Evolutionary conservation across 2,797 vertebrate genomes (phyloP).

Genomic region (Echeneis naucrates): DNA sequence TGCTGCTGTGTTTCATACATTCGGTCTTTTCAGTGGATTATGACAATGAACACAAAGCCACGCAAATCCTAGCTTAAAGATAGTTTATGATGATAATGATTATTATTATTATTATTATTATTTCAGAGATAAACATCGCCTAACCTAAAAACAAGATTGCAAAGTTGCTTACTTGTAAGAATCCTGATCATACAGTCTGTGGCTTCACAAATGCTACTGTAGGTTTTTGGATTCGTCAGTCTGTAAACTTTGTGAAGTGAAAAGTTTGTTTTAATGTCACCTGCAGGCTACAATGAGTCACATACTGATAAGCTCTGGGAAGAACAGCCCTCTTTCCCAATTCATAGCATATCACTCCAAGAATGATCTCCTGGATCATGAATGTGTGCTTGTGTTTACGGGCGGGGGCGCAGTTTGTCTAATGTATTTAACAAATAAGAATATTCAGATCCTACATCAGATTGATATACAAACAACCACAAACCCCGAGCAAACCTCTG

Average conservation of each 20-base stretch:
- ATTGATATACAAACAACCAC: constrained; percentile 1
- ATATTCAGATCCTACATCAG: constrained; percentile 17
- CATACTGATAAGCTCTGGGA: constrained; percentile 10
- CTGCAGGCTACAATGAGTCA: constrained; percentile 16
- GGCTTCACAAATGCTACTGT: neutral
- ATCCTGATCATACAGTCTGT: neutral
- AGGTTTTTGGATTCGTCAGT: neutral
- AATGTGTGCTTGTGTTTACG: neutral
- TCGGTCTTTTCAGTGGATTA: constrained; percentile 1
- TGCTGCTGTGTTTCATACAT: neutral
- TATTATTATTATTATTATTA: neutral
- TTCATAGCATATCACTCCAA: constrained; percentile 7
- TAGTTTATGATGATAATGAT: neutral
- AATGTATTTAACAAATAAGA: neutral
- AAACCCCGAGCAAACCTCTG: constrained; percentile 4
- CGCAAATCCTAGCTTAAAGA: neutral
- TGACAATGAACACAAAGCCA: neutral
- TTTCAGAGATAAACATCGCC: neutral
- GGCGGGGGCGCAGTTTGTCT: neutral
- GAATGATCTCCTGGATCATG: neutral
- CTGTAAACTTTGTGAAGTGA: constrained; percentile 16
- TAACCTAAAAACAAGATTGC: neutral
- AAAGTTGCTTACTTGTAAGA: no score
- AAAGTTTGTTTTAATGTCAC: constrained; percentile 17
- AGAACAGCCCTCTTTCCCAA: neutral